Conservation (phyloP, 2,113 vertebrate genomes). For the Sorex araneus region DNA sequence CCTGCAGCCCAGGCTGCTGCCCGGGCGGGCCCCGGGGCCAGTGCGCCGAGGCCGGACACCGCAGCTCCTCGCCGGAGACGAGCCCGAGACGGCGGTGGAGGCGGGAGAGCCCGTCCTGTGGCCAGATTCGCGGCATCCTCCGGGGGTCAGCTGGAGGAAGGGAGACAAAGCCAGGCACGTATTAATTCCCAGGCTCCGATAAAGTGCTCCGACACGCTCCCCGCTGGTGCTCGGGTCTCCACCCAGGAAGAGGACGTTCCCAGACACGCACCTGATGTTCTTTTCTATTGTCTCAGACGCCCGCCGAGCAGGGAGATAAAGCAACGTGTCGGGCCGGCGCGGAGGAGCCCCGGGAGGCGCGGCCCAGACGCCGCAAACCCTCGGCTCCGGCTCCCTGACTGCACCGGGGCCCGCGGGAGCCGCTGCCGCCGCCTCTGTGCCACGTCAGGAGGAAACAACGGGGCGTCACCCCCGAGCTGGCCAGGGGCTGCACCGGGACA, state of each 20-base stretch:
- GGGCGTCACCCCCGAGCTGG: no score
- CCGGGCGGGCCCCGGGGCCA: no score
- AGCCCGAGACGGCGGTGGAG: no score
- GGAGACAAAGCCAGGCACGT: background rate
- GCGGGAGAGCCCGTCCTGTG: background rate
- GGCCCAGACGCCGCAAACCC: background rate
- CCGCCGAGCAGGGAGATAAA: background rate
- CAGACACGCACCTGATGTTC: background rate
- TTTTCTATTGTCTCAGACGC: constrained; percentile 10
- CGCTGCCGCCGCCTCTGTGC: background rate
- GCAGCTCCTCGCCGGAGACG: no score
- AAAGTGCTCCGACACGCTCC: background rate
- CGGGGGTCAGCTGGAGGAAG: background rate
- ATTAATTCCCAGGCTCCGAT: constrained; percentile 32
- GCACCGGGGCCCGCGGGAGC: no score
- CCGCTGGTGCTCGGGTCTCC: background rate
- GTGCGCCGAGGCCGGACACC: no score
- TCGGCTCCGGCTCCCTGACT: background rate
- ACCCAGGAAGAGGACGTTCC: background rate
- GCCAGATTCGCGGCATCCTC: background rate
- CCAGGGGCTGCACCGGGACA: no score
- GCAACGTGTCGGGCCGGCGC: background rate
- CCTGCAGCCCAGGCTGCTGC: no score
- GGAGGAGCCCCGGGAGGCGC: rapidly evolving
- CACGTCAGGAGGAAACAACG: no score